Percentiles rank a stretch among this genome's conserved stretches.
These are phyloP conservation scores for Nymphalis polychloros DNA, from an alignment of 2,888 invertebrate species.

Conservation along the genomic window DNA sequence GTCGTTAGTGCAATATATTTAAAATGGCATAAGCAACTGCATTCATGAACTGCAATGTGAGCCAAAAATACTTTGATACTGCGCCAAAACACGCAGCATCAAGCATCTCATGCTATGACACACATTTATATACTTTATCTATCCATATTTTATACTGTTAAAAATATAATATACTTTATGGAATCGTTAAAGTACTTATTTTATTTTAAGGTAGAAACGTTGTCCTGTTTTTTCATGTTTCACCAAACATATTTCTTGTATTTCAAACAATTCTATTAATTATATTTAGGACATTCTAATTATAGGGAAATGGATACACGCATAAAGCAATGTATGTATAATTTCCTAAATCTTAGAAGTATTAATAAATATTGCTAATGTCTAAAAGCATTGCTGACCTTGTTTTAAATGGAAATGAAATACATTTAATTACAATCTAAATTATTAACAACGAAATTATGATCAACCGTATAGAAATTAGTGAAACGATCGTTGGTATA, in stretches of 20 bases:
- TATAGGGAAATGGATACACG: background rate
- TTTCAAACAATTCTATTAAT: too few relatives aligned
- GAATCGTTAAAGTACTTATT: too few relatives aligned
- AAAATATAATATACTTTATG: background rate
- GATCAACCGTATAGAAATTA: conserved; percentile 21
- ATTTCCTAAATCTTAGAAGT: background rate
- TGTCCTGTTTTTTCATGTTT: too few relatives aligned
- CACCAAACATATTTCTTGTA: too few relatives aligned
- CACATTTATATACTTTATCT: conserved; percentile 37
- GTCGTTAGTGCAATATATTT: conserved; percentile 56
- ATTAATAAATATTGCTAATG: background rate
- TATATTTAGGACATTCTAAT: background rate
- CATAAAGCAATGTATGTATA: too few relatives aligned
- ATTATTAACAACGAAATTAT: conserved; percentile 2
- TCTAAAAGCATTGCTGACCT: too few relatives aligned
- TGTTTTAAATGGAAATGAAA: background rate
- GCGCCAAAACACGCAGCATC: conserved; percentile 73
- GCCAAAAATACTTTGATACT: conserved; percentile 78
- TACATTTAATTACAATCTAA: background rate
- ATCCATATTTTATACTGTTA: conserved; percentile 19
- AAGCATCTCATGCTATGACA: conserved; percentile 50
- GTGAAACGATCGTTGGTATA: conserved; percentile 41
- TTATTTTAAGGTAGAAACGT: too few relatives aligned
- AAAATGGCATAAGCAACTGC: conserved; percentile 62
- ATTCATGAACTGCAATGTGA: conserved; percentile 68